Conservation (phyloP, 2,888 invertebrate genomes). For the Lordiphosa fenestrarum region DNA sequence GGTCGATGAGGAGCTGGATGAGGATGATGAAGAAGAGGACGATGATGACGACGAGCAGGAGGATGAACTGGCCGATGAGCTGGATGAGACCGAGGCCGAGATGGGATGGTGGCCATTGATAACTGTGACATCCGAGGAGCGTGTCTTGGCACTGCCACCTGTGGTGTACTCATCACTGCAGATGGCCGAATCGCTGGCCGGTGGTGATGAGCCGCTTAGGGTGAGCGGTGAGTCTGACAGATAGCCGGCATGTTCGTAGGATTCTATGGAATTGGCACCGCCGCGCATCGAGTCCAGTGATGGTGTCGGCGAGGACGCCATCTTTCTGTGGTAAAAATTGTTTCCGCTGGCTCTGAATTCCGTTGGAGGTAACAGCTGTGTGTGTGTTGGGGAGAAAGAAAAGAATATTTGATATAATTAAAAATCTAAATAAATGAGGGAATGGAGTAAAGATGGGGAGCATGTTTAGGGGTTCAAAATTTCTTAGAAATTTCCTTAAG, state of each 20-base stretch:
- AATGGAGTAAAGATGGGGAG: too few relatives aligned
- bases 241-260: slow-evolving; percentile 90
- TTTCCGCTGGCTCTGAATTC: slow-evolving; percentile 36
- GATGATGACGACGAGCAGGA: slow-evolving; percentile 71
- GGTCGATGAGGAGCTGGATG: slow-evolving; percentile 74
- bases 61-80: slow-evolving; percentile 76
- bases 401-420: background rate
- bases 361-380: slow-evolving; percentile 36
- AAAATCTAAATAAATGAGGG: background rate
- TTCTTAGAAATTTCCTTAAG: too few relatives aligned
- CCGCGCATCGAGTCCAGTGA: slow-evolving; percentile 93
- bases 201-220: slow-evolving; percentile 92
- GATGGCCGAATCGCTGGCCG: slow-evolving; percentile 91
- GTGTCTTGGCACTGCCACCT: slow-evolving; percentile 62
- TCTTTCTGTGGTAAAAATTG: slow-evolving; percentile 81
- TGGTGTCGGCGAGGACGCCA: slow-evolving; percentile 93
- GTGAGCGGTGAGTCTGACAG: slow-evolving; percentile 89
- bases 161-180: slow-evolving; percentile 84
- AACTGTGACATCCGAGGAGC: slow-evolving; percentile 67
- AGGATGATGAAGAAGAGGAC: slow-evolving; percentile 71
- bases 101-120: slow-evolving; percentile 78
- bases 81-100: slow-evolving; percentile 77
- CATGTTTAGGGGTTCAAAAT: too few relatives aligned
- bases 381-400: background rate
- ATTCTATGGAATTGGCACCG: slow-evolving; percentile 92